Evolutionary conservation across 2,888 invertebrate species (phyloP), one percentile per base, ranked within the genome.

Genomic region (Aleiodes leptofemur): DNA sequence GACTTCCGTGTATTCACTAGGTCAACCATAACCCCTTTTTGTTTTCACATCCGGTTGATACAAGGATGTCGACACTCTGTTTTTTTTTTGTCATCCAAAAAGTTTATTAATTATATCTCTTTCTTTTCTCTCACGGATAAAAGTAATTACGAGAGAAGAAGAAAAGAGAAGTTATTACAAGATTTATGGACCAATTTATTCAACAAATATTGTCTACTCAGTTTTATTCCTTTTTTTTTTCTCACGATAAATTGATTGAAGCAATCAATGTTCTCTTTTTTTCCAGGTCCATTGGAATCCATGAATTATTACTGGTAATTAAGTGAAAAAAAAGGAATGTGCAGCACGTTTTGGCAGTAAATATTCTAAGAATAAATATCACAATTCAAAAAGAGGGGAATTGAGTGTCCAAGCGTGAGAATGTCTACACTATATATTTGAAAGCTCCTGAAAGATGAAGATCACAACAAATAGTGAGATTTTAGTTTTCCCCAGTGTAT

Each of bases 381-480:
- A 70, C 74, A 74, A 72, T 55, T 72, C 72, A 55, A 72, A 68
- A 74, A 2, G 2, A 2, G n/a, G 51, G 55, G 29, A 51, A 70
- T 74, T 74, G 66, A 70, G 48, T 74, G 64, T 29, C 64, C 29
- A 53, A 11, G 34, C 70, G 50, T 74, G 74, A 70, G 70, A 70
- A 70, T 70, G 55, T 70, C 34, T 51, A 29, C n/a, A 29, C 57
- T 48, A 48, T 23, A 43, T 48, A 5, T 69, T 69, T 43, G 4
- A 38, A 43, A 9, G 64, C 48, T 48, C 48, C 8, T 64, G 14
- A 4, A 14, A 29, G 78, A 80, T 75, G 79, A 83, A 82, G 81
- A 84, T 79, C 81, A 77, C 81, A 77, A 82, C 81, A 80, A 82
- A 83, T 80, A 78, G 80, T 72, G 80, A 84, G 85, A 85, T 85